Base-by-base conservation (phyloP, 2,797 vertebrate genomes). In the Catharus ustulatus region DNA sequence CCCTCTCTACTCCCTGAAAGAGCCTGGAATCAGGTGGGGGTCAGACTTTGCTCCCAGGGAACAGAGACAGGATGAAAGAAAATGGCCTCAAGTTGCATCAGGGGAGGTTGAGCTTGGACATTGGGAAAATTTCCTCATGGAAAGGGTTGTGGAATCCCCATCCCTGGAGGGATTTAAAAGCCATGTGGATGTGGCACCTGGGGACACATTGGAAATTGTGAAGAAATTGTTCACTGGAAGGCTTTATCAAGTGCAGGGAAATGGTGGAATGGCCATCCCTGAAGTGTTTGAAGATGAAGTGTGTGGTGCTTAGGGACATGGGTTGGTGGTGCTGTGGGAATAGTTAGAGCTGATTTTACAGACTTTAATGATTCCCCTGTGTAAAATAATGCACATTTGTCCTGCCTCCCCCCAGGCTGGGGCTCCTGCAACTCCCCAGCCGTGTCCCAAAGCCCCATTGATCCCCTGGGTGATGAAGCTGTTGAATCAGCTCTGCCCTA, bases 391-490 rank as follows among this genome's bases (percentile, higher is more conserved):
- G 0, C 22, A 0, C 12, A 8, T 18, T 52, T 22, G 2, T 17
- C 14, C 43, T 22, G 5, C 12, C 30, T 52, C 5, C 36, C 55
- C 40, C 36, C 23, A 4, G 32, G 24, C 66, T 59, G 83, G 57
- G 54, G 45, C 73, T 68, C 40, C 61, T 59, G 51, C 46, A 13
- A 1, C 38, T 48, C 19, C 19, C 83, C 91, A 78, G 64, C 59
- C 84, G 71, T 71, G 62, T n/a, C 57, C 72, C 90, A 26, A 69
- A 81, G 81, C 45, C 67, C 62, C 84, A 73, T 91, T 85, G 97
- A 97, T 95, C 92, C 96, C 89, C 80, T 14, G 10, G 17, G 84
- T 96, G 95, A 97, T 97, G 85, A 93, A 97, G 94, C 90, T 89
- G 96, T 91, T 67, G 92, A 88, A 82, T 72, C 87, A 49, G 92